Evolutionary conservation across 2,113 vertebrate species (phyloP).

Genomic region (Channa maculata): DNA sequence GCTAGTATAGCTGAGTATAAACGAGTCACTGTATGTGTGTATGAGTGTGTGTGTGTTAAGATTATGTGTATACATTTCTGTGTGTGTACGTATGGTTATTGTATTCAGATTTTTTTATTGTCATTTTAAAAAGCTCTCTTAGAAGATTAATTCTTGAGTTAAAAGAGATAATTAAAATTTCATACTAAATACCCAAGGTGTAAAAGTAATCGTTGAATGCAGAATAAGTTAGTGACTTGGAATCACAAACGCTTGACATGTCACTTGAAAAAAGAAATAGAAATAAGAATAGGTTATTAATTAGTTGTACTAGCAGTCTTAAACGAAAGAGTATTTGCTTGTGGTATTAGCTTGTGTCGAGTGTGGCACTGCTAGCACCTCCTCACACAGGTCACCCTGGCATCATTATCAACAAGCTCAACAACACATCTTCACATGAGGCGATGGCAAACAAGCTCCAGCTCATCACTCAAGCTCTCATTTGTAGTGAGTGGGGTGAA

Average conservation of each 20-base stretch:
- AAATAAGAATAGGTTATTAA: background rate
- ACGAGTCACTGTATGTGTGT: too few species aligned
- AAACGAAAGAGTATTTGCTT: background rate
- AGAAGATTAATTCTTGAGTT: too few species aligned
- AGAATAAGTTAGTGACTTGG: background rate
- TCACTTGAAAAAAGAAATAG: background rate
- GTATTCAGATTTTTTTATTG: too few species aligned
- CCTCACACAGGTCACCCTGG: constrained; percentile 31
- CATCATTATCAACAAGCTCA: constrained; percentile 63
- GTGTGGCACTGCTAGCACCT: constrained; percentile 37
- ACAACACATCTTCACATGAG: constrained; percentile 50
- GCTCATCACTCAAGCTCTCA: constrained; percentile 77
- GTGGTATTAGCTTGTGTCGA: constrained; percentile 5
- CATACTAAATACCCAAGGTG: background rate
- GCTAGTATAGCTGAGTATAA: too few species aligned
- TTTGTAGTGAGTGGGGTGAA: constrained; percentile 76
- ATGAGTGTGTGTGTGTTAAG: too few species aligned
- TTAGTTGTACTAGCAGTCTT: background rate
- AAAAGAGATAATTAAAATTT: background rate
- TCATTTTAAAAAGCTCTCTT: too few species aligned
- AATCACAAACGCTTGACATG: background rate
- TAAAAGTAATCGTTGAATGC: background rate
- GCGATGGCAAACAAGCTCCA: constrained; percentile 55
- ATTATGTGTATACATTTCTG: too few species aligned
- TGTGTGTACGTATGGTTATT: too few species aligned